Base-by-base conservation (phyloP, 2,797 vertebrate genomes). In the Toxotes lorentzi region DNA sequence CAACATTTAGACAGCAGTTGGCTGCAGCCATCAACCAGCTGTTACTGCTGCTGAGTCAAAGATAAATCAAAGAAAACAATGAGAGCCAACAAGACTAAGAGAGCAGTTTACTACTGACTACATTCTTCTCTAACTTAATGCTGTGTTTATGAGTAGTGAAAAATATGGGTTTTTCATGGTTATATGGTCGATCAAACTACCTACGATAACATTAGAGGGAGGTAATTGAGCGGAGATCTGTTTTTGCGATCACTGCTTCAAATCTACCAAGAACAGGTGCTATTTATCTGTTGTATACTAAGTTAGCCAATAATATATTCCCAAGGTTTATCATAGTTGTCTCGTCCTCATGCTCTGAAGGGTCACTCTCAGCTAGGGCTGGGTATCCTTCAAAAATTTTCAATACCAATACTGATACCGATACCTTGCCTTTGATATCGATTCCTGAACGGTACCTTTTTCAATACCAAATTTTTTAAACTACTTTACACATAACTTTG, bases 1-100 rank as follows among this genome's bases (percentile, higher is more conserved):
- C 64, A 74, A 16, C 38, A 58, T 63, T 69, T 58, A 53, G 56
- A 75, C 60, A 47, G 47, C 60, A 81, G 47, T 70, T 65, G 66
- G 61, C 61, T 2, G 19, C 66, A 53, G 60, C 78, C 63, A 62
- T 73, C 63, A 69, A 60, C 27, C 53, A 70, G 70, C 75, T 78
- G 54, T 64, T 69, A 47, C 43, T 24, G 32, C 69, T 68, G 69
- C 43, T 63, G 30, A 56, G 47, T 74, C 54, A 66, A 78, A 70
- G 60, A 74, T 61, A 58, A 67, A 57, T 69, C 40, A 71, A 70
- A 54, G 23, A 65, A 64, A 66, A 70, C 47, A 34, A 38, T 24
- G 51, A 16, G 41, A 32, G 58, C 51, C 61, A 61, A 76, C 53
- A 64, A 27, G 59, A 70, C 40, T 64, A 70, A 53, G 9, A 62